Evolutionary conservation across 2,113 vertebrate species (phyloP).

Genomic region (Isurus oxyrinchus): DNA sequence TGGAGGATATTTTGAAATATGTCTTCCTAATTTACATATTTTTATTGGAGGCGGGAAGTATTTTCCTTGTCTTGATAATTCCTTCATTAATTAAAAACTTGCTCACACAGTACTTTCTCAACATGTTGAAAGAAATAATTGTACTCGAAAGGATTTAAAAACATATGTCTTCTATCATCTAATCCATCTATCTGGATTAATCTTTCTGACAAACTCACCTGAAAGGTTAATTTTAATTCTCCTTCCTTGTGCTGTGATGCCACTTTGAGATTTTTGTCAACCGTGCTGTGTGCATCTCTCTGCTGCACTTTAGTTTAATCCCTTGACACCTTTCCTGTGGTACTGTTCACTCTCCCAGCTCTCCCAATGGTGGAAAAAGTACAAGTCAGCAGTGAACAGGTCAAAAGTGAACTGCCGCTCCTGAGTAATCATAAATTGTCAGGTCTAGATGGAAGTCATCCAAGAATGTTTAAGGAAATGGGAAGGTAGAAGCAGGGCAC

Average conservation of each 20-base stretch:
- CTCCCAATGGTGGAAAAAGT: background rate
- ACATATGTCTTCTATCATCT: no score
- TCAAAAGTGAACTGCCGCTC: background rate
- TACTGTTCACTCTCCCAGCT: background rate
- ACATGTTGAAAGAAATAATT: no score
- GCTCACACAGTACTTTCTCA: no score
- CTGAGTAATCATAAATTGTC: background rate
- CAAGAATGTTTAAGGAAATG: slow-evolving; percentile 22
- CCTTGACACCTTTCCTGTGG: background rate
- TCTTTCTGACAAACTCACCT: no score
- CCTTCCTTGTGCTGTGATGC: background rate
- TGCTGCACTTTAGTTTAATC: background rate
- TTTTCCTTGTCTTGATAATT: no score
- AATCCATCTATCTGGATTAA: no score
- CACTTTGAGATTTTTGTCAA: background rate
- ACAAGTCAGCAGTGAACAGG: background rate
- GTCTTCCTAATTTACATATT: no score
- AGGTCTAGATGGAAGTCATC: background rate
- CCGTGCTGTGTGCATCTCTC: background rate
- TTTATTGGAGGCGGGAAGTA: no score
- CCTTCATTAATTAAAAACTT: no score
- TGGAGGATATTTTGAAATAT: no score
- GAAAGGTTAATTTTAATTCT: no score
- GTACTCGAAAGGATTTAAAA: no score
- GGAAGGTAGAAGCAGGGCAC: background rate